Evolutionary conservation across 2,113 vertebrate genomes (phyloP), one percentile per base, ranked within the genome.

Genomic region (Macrotus californicus): DNA sequence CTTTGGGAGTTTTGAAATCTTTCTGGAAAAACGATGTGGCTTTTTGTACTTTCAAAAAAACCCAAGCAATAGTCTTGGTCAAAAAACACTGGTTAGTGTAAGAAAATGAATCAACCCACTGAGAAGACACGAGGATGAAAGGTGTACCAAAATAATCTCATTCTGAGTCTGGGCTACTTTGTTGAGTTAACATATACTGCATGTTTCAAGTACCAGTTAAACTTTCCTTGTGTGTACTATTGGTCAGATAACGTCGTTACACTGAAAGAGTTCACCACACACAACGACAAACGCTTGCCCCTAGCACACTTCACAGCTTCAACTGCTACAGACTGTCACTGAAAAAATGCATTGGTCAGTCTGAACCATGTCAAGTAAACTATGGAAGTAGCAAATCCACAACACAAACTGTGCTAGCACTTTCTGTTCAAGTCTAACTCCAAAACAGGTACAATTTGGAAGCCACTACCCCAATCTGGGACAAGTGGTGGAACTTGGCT

Each of bases 351-450:
- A 97, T 98, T 98, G 98, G 98, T 98, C 98, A 98, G 98, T 98
- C 98, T 98, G 98, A 98, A 98, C 98, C 98, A 98, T 98, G 98
- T 98, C 98, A 98, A 98, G 98, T 99, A 98, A 98, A 99, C 98
- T 98, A 98, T 98, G 98, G 97, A 98, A 99, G 98, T 98, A 98
- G 98, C 98, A 98, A 98, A 98, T 98, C 98, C 98, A 99, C 98
- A 97, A 98, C 98, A 98, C 98, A 98, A 98, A 98, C 98, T 98
- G 98, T 98, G 98, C 98, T 98, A 98, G 98, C 98, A 97, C 98
- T 98, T 98, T 98, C 98, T 98, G 93, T 98, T 98, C 98, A 98
- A 98, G 98, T 98, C 98, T 98, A 98, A 98, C 96, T 98, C 98
- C 85, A 96, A 96, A 93, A 54, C 72, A 97, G 98, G 97, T 97